Percentiles rank a stretch among this genome's conserved stretches.
Evolutionary conservation across 2,888 invertebrate species (phyloP).

Genomic region (Tipula helvola): DNA sequence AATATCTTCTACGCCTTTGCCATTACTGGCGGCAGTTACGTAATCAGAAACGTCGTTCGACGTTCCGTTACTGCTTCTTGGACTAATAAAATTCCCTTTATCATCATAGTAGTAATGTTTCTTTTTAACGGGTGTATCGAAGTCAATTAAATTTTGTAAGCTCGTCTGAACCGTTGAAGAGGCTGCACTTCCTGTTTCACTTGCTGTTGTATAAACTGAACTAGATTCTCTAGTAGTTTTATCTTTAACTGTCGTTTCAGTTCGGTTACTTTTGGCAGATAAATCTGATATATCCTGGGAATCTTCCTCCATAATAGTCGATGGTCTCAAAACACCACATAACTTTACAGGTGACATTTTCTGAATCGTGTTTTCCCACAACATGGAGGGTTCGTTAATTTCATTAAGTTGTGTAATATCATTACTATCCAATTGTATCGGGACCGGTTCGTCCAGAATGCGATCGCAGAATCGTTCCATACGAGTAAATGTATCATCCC

Average conservation of each 20-base stretch:
- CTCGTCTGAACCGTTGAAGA: background rate
- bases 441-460: background rate
- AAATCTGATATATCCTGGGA: background rate
- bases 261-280: background rate
- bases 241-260: background rate
- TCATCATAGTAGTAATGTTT: background rate
- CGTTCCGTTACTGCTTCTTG: background rate
- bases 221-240: background rate
- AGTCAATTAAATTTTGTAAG: background rate
- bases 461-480: background rate
- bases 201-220: background rate
- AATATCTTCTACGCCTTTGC: constrained; percentile 12
- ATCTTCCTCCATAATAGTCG: constrained; percentile 30
- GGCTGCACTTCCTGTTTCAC: background rate
- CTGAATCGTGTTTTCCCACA: constrained; percentile 30
- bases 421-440: constrained; percentile 5
- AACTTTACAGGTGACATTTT: constrained; percentile 31
- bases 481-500: background rate
- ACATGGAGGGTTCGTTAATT: constrained; percentile 29
- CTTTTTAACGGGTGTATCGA: background rate
- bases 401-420: constrained; percentile 30
- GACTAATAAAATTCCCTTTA: background rate
- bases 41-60: background rate
- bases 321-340: constrained; percentile 31
- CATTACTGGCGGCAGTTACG: constrained; percentile 5